phyloP scores from a whole-genome alignment of 2,888 invertebrate species.

The Steromphala cineraria region DNA sequence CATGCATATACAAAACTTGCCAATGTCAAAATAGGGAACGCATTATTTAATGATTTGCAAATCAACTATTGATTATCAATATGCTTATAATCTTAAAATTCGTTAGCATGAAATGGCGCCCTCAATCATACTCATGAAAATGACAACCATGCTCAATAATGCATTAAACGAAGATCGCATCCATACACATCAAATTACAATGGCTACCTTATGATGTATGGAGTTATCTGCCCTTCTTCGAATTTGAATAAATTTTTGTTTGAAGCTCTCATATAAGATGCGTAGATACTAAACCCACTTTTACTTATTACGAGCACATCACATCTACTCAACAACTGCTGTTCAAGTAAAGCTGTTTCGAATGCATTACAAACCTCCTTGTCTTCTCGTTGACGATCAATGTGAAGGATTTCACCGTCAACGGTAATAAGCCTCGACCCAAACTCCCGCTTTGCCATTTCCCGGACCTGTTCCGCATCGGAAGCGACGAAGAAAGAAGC shows the following conservation, averaged over 20 bases:
- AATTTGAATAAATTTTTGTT: neutral
- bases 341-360: conserved; percentile 4
- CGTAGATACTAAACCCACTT: conserved; percentile 15
- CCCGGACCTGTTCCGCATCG: conserved; percentile 19
- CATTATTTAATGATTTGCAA: neutral
- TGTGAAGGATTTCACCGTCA: conserved; percentile 17
- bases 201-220: neutral
- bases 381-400: neutral
- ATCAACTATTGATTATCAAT: too few relatives aligned
- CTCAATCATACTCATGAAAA: neutral
- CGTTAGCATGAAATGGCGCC: too few relatives aligned
- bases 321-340: neutral
- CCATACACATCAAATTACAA: too few relatives aligned
- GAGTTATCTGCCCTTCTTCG: conserved; percentile 13
- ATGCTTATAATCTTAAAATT: too few relatives aligned
- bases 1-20: too few relatives aligned
- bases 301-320: neutral
- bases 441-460: conserved; percentile 21
- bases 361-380: neutral
- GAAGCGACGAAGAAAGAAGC: conserved; percentile 20
- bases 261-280: neutral
- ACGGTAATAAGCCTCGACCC: conserved; percentile 17
- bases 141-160: too few relatives aligned
- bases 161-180: too few relatives aligned
- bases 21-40: too few relatives aligned